Evolutionary conservation across 2,797 vertebrate species (phyloP), one percentile per base, ranked within the genome.

Genomic region (Dermochelys coriacea): DNA sequence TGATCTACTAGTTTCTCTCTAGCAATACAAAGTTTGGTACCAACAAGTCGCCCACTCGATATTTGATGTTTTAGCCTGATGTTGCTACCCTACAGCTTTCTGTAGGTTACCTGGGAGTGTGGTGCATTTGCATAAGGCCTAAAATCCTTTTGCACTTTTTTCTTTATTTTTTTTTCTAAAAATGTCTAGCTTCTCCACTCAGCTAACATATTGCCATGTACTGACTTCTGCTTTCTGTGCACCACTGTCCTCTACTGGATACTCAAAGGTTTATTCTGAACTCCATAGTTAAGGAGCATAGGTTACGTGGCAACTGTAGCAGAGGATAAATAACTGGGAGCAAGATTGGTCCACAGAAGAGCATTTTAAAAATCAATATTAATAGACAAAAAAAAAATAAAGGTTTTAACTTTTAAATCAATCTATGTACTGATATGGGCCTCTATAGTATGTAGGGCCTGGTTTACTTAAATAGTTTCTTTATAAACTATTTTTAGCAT

Each of bases 1-100:
- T 86, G 79, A 95, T 90, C 92, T 91, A 64, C 57, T 86, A 84
- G 41, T 34, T 93, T 88, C 71, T 61, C 25, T 80, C 71, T 64
- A 87, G 81, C 61, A 77, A 83, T 25, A n/a, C 78, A 15, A 93
- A 93, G 59, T 90, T 91, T 93, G 55, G 81, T 92, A 3, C 79
- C 91, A 41, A 71, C 0, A 0, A 87, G 37, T 37, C 54, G 64
- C 54, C 37, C 41, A 80, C 41, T 88, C 21, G 2, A 2, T 87
- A 89, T 83, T 93, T 93, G 47, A 81, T 37, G 37, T 37, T 41
- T 47, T 54, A 93, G 51, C 61, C 78, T 51, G 37, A 31, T 27
- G 52, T n/a, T 89, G 79, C 12, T 81, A 55, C 87, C 52, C 49
- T 14, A 1, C 4, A 57, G 55, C 16, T 87, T 84, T 90, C 89